Conservation (phyloP, 2,888 invertebrate species). For the Orchesella flavescens region DNA sequence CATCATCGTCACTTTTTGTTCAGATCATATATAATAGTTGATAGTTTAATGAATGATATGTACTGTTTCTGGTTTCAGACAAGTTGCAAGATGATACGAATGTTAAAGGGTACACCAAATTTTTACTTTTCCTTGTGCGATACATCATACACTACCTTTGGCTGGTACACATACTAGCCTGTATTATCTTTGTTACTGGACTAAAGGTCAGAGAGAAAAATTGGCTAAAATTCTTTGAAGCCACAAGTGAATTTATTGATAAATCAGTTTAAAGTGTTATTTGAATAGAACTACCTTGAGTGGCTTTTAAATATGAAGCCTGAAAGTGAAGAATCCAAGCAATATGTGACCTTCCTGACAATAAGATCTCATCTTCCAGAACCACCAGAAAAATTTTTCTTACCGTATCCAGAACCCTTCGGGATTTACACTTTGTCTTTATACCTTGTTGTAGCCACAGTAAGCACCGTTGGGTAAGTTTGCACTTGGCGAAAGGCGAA, state of each 20-base stretch:
- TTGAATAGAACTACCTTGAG: slow-evolving; percentile 31
- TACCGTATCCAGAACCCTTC: slow-evolving; percentile 37
- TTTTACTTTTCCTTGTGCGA: slow-evolving; percentile 6
- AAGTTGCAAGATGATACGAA: slow-evolving; percentile 54
- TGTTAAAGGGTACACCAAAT: slow-evolving; percentile 14
- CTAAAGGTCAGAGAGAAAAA: slow-evolving; percentile 17
- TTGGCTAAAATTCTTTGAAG: not conserved
- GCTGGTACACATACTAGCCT: slow-evolving; percentile 34
- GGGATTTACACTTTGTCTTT: slow-evolving; percentile 48
- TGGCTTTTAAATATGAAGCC: slow-evolving; percentile 36
- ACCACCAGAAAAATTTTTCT: slow-evolving; percentile 38
- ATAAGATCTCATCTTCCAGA: slow-evolving; percentile 12
- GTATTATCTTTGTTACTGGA: slow-evolving; percentile 38
- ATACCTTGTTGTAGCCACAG: slow-evolving; percentile 39
- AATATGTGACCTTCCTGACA: slow-evolving; percentile 37
- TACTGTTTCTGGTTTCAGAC: not conserved
- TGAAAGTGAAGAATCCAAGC: slow-evolving; percentile 9
- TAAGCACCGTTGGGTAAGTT: slow-evolving; percentile 66
- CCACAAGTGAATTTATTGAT: too few relatives aligned
- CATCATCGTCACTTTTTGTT: too few relatives aligned
- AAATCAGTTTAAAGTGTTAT: not conserved
- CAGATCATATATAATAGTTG: too few relatives aligned
- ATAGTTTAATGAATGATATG: not conserved
- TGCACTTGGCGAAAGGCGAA: not conserved
- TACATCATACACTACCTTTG: slow-evolving; percentile 44